Evolutionary conservation across 2,797 vertebrate species (phyloP).

Genomic region (Sciaenops ocellatus): DNA sequence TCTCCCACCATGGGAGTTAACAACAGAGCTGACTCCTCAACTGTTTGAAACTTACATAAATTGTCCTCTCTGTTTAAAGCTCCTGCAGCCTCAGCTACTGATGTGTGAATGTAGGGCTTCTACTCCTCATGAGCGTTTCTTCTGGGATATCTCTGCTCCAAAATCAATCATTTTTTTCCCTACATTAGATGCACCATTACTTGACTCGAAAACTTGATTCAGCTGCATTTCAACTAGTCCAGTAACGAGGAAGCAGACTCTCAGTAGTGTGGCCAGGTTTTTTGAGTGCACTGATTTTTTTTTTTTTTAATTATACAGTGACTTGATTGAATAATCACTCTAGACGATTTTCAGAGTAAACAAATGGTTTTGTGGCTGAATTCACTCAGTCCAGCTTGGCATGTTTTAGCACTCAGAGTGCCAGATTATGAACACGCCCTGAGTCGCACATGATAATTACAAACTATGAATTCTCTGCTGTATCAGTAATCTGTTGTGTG

Average conservation of each 20-base stretch:
- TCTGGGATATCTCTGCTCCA: conserved; percentile 42
- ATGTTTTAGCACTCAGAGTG: conserved; percentile 23
- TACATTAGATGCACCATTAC: conserved; percentile 34
- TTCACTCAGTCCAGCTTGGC: conserved; percentile 58
- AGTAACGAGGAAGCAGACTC: conserved; percentile 37
- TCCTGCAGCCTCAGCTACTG: conserved; percentile 29
- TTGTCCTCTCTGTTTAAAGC: conserved; percentile 48
- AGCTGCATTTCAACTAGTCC: conserved; percentile 40
- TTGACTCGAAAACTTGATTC: conserved; percentile 42
- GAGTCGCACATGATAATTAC: conserved; percentile 58
- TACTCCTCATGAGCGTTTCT: conserved; percentile 27
- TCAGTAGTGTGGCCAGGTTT: conserved; percentile 40
- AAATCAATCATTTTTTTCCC: conserved; percentile 43
- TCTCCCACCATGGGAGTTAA: conserved; percentile 20
- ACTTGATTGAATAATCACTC: conserved; percentile 61
- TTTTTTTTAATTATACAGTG: conserved; percentile 52
- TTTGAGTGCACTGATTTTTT: conserved; percentile 34
- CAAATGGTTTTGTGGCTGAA: conserved; percentile 59
- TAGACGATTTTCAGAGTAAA: conserved; percentile 60
- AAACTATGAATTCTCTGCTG: conserved; percentile 49
- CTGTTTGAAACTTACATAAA: conserved; percentile 55
- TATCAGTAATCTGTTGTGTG: conserved; percentile 24
- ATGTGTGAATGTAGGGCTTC: conserved; percentile 45
- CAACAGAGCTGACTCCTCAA: conserved; percentile 15
- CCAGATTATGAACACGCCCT: conserved; percentile 54